These are phyloP conservation scores for Bombus superbus DNA, from an alignment of 1,140 invertebrate genomes.

Conservation along the genomic window DNA sequence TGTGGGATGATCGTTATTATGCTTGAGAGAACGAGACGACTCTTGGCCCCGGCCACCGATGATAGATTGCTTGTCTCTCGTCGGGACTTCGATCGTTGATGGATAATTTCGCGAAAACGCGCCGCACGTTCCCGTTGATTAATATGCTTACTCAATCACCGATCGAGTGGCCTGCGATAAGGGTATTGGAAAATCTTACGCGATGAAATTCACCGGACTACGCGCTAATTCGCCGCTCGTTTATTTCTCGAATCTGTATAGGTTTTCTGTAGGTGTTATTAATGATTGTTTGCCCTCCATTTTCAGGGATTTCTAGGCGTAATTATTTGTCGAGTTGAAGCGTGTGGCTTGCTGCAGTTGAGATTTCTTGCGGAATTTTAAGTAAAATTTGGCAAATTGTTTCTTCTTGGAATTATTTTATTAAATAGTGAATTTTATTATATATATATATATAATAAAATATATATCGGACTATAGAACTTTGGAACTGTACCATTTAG, in stretches of 20 bases:
- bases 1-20: conserved; percentile 4
- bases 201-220: neutral
- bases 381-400: too few relatives aligned
- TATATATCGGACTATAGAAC: too few relatives aligned
- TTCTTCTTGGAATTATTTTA: too few relatives aligned
- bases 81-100: conserved; percentile 36
- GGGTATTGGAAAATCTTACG: conserved; percentile 42
- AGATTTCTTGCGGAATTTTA: too few relatives aligned
- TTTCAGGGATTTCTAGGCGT: too few relatives aligned
- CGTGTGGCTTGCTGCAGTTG: too few relatives aligned
- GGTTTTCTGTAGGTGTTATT: too few relatives aligned
- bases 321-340: too few relatives aligned
- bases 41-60: conserved; percentile 19
- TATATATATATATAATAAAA: too few relatives aligned
- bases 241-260: neutral
- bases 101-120: conserved; percentile 45
- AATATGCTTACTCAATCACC: conserved; percentile 48
- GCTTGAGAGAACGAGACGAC: conserved; percentile 42
- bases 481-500: too few relatives aligned
- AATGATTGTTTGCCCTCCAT: too few relatives aligned
- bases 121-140: conserved; percentile 27
- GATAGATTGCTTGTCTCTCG: conserved; percentile 51
- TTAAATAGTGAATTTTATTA: too few relatives aligned
- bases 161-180: conserved; percentile 4
- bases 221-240: neutral